Evolutionary conservation across 2,113 vertebrate genomes (phyloP).

Genomic region (Oreotragus oreotragus): DNA sequence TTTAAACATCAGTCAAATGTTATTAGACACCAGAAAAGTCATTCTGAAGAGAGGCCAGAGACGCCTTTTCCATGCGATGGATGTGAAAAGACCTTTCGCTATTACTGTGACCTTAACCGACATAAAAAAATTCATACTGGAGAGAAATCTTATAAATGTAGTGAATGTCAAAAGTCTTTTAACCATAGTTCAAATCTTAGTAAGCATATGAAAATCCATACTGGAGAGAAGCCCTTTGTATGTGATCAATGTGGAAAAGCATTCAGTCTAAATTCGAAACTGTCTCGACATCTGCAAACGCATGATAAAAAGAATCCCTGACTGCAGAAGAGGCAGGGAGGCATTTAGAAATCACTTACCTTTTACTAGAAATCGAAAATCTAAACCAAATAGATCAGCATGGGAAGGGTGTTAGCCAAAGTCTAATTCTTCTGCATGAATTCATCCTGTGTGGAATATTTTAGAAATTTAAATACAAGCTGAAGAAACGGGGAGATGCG

Average conservation of each 20-base stretch:
- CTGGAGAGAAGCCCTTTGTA: background rate
- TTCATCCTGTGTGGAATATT: background rate
- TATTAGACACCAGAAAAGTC: background rate
- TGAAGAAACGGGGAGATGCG: background rate
- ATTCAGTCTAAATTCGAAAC: conserved; percentile 25
- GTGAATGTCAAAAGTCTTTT: background rate
- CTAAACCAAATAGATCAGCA: background rate
- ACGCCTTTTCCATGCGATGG: background rate
- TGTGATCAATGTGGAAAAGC: conserved; percentile 31
- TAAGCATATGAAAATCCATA: conserved; percentile 37
- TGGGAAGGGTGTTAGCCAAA: background rate
- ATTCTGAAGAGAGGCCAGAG: background rate
- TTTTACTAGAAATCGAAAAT: background rate
- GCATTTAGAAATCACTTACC: background rate
- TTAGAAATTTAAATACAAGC: background rate
- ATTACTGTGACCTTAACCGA: background rate
- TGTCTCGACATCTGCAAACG: conserved; percentile 15
- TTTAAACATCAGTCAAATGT: background rate
- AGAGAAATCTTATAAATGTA: conserved; percentile 15
- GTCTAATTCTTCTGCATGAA: background rate
- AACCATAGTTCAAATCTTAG: conserved; percentile 36
- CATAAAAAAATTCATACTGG: conserved; percentile 10
- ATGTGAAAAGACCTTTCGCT: conserved; percentile 2
- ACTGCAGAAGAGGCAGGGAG: background rate
- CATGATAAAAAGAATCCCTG: conserved; percentile 23